phyloP scores from a whole-genome alignment of 2,888 invertebrate genomes.

The Tetragonisca angustula region DNA sequence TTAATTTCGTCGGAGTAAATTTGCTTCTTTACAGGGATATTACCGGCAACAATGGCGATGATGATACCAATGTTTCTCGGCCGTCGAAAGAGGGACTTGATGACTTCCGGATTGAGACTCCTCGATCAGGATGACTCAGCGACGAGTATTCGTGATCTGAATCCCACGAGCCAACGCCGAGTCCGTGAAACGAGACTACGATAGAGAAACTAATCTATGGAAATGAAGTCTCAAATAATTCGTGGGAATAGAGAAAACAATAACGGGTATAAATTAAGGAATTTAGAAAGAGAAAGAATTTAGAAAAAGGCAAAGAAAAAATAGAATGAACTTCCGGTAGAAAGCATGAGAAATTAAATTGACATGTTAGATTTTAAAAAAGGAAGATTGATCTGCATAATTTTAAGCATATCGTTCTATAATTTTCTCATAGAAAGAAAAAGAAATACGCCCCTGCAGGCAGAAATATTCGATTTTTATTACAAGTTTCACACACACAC shows the following conservation, averaged over 20 bases:
- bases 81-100: constrained; percentile 81
- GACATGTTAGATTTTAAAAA: not conserved
- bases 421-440: not conserved
- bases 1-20: not conserved
- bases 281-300: not conserved
- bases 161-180: constrained; percentile 7
- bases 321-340: not conserved
- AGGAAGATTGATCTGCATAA: not conserved
- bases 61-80: constrained; percentile 91
- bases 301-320: not conserved
- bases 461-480: constrained; percentile 10
- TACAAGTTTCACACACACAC: constrained; percentile 59
- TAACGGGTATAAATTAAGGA: not conserved
- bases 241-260: not conserved
- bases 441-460: not conserved
- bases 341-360: not conserved
- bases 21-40: constrained; percentile 85
- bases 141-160: constrained; percentile 23
- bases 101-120: constrained; percentile 2
- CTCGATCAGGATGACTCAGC: constrained; percentile 21
- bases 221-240: constrained; percentile 18
- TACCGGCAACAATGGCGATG: constrained; percentile 93
- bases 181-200: constrained; percentile 11
- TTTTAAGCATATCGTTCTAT: not conserved
- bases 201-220: constrained; percentile 6